phyloP scores from a whole-genome alignment of 2,888 invertebrate genomes.

The Graphium colonna region DNA sequence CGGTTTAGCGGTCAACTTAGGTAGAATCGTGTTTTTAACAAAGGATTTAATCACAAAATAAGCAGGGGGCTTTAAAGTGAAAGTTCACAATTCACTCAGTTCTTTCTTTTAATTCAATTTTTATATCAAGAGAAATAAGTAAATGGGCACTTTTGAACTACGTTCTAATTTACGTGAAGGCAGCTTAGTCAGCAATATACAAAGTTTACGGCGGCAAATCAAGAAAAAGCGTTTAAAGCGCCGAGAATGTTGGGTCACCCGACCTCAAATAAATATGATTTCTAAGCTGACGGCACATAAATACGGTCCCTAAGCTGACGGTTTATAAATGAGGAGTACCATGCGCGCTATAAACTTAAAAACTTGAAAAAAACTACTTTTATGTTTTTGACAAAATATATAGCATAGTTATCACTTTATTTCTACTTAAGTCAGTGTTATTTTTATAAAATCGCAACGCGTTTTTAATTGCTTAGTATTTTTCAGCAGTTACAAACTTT shows the following conservation, averaged over 20 bases:
- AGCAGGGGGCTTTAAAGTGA: no score
- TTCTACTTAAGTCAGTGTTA: not conserved
- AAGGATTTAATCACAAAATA: no score
- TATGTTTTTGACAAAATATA: not conserved
- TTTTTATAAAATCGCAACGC: no score
- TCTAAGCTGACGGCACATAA: slow-evolving; percentile 33
- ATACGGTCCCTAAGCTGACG: slow-evolving; percentile 31
- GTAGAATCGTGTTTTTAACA: no score
- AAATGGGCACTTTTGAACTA: slow-evolving; percentile 3
- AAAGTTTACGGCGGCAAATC: slow-evolving; percentile 12
- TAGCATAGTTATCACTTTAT: not conserved
- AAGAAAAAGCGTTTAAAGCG: slow-evolving; percentile 19
- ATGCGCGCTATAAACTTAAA: slow-evolving; percentile 10
- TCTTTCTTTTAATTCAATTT: no score
- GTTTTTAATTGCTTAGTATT: no score
- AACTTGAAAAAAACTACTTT: not conserved
- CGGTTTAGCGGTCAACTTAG: no score
- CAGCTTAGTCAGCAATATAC: slow-evolving; percentile 1
- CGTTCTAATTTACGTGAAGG: not conserved
- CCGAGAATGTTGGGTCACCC: slow-evolving; percentile 12
- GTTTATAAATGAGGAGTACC: slow-evolving; percentile 27
- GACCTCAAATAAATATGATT: slow-evolving; percentile 32
- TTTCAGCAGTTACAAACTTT: no score
- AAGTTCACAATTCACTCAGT: no score
- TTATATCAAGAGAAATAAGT: no score